These are phyloP conservation scores for Pseudoatta argentina DNA, from an alignment of 1,140 invertebrate genomes.

Conservation along the genomic window DNA sequence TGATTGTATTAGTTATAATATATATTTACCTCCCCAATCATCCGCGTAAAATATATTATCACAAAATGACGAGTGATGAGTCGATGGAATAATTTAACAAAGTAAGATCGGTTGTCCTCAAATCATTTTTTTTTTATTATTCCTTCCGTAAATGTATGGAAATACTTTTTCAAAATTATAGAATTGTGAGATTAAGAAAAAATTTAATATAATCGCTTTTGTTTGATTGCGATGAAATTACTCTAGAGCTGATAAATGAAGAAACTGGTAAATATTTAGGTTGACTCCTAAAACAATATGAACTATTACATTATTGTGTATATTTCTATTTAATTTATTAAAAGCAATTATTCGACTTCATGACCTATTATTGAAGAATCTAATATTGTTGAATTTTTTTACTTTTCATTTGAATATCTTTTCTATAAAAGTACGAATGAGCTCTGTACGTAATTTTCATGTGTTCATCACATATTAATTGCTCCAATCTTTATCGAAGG, in stretches of 20 bases:
- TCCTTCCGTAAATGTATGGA: conserved; percentile 72
- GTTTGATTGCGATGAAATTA: conserved; percentile 18
- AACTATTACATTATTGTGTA: conserved; percentile 34
- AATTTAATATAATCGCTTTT: conserved; percentile 18
- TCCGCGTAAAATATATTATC: conserved; percentile 38
- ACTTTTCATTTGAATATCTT: conserved; percentile 50
- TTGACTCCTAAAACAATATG: neutral
- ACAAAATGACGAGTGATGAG: conserved; percentile 32
- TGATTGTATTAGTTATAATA: conserved; percentile 64
- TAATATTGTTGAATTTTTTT: conserved; percentile 39
- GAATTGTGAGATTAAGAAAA: neutral
- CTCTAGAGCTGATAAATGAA: neutral
- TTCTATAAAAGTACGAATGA: conserved; percentile 45
- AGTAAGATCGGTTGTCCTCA: conserved; percentile 38
- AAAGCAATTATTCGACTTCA: conserved; percentile 34
- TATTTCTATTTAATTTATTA: conserved; percentile 36
- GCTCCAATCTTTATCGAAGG: conserved; percentile 74
- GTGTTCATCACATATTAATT: conserved; percentile 56
- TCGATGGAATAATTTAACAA: conserved; percentile 70
- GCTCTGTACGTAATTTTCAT: conserved; percentile 43
- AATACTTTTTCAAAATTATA: conserved; percentile 60
- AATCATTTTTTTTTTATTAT: conserved; percentile 38
- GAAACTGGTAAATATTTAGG: neutral
- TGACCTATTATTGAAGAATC: conserved; percentile 22
- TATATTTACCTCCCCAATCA: conserved; percentile 63